Evolutionary conservation across 2,888 invertebrate species (phyloP), one percentile per base, ranked within the genome.

Genomic region (Glyphotaelius pellucidus): DNA sequence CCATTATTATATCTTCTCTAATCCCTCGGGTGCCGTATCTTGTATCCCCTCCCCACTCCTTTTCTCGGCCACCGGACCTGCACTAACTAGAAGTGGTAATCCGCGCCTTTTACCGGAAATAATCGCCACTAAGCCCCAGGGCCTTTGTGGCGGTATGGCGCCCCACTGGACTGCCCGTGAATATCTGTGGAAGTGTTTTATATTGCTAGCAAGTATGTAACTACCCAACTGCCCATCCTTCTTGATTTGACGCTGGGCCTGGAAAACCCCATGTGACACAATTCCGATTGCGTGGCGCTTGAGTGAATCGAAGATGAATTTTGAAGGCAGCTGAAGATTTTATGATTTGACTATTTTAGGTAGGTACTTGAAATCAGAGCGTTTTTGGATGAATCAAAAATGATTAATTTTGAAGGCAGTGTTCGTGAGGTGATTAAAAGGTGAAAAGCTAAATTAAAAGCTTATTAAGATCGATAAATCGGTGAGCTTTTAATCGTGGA

Each of bases 51-150:
- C n/a, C 88, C 25, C 67, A 32, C 67, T 67, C 32, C 88, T 86
- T 87, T 67, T 88, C 88, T 47, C 35, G n/a, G 30, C 67, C 88
- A 88, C 32, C 88, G 88, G 88, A 88, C 88, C 88, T 32, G 79
- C 32, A 88, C 52, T 88, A 88, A 88, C 67, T 67, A 67, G 67
- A 67, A 67, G 67, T 67, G 25, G 67, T 88, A 88, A 88, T 88
- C 88, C 88, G 32, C 52, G 67, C 88, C 88, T 88, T 88, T 52
- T 88, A 67, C 88, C 52, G 67, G 88, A 88, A 88, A 88, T 88
- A 88, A 88, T 88, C 88, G 88, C 88, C 32, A 67, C 88, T 88
- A 88, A 88, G 67, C 87, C 67, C 67, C 32, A 47, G 42, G 42
- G 32, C 88, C 88, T 88, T 88, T 88, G 88, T 67, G 19, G 52